These are phyloP conservation scores for Tilapia sparmanii DNA, from an alignment of 2,113 vertebrate genomes.

Conservation along the genomic window DNA sequence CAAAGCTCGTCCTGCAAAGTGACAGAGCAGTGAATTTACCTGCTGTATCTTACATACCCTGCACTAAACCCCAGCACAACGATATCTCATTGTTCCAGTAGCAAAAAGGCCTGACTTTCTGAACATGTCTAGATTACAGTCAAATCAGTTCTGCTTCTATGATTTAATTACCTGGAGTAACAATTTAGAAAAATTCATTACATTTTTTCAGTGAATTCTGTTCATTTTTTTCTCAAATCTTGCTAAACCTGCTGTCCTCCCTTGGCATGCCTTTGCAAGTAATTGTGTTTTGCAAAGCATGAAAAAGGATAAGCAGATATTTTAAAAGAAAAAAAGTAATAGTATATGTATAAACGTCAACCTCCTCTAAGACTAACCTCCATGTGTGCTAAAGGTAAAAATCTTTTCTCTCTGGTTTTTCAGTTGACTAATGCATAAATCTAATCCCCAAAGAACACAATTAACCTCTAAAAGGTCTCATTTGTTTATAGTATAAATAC, in stretches of 20 bases:
- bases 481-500: not conserved
- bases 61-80: not conserved
- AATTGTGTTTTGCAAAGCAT: not conserved
- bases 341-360: not conserved
- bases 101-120: not conserved
- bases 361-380: not conserved
- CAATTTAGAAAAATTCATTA: not conserved
- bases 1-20: conserved; percentile 21
- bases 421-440: not conserved
- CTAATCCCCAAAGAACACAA: not conserved
- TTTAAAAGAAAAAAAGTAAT: not conserved
- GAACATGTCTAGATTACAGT: not conserved
- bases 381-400: not conserved
- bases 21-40: conserved; percentile 4
- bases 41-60: not conserved
- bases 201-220: not conserved
- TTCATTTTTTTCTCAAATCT: not conserved
- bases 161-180: not conserved
- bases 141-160: not conserved
- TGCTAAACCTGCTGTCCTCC: not conserved
- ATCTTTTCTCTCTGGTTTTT: not conserved
- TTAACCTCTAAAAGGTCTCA: not conserved
- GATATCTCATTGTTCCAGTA: not conserved
- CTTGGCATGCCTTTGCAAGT: not conserved
- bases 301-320: not conserved